These are phyloP conservation scores for Pinctada fucata DNA, from an alignment of 2,888 invertebrate species.

Conservation along the genomic window DNA sequence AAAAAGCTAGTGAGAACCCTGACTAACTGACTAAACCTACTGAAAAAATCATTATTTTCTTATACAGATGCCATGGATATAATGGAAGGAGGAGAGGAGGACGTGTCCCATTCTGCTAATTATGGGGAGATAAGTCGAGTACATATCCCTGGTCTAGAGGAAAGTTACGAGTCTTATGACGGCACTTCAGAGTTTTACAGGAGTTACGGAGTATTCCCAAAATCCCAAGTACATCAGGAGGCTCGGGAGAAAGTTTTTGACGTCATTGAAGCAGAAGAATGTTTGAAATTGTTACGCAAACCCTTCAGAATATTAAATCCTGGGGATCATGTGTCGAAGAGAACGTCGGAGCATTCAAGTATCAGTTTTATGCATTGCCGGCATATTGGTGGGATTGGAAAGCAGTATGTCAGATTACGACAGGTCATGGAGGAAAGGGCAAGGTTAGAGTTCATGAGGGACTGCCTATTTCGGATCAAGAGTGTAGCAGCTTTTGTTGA, in stretches of 20 bases:
- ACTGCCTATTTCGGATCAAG: constrained; percentile 67
- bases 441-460: constrained; percentile 68
- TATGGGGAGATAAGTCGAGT: constrained; percentile 18
- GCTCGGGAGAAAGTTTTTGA: constrained; percentile 50
- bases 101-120: too few relatives aligned
- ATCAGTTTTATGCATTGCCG: constrained; percentile 72
- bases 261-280: constrained; percentile 59
- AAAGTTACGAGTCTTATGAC: constrained; percentile 2
- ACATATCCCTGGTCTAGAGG: constrained; percentile 25
- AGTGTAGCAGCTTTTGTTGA: constrained; percentile 63
- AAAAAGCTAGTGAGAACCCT: too few relatives aligned
- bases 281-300: constrained; percentile 57
- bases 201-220: background rate
- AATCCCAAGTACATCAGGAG: constrained; percentile 11
- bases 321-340: constrained; percentile 69
- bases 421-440: constrained; percentile 67
- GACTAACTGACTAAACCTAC: too few relatives aligned
- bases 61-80: too few relatives aligned
- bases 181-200: constrained; percentile 24
- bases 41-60: too few relatives aligned
- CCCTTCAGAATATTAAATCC: constrained; percentile 69
- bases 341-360: constrained; percentile 65
- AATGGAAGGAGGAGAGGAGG: too few relatives aligned
- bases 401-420: constrained; percentile 66
- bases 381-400: constrained; percentile 63